Evolutionary conservation across 2,888 invertebrate species (phyloP), one percentile per base, ranked within the genome.

Genomic region (Podabrus alpinus): DNA sequence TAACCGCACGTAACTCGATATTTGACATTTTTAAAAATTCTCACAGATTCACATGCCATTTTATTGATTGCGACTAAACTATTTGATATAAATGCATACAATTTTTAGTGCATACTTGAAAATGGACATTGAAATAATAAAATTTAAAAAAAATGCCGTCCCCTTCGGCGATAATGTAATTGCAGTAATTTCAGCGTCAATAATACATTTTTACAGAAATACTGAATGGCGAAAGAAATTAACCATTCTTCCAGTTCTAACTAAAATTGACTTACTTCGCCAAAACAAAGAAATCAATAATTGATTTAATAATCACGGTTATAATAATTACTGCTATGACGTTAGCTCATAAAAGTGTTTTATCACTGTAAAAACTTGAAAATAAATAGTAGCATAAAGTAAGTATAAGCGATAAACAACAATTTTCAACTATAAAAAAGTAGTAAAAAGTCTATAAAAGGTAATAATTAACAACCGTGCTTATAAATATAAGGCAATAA

Each of bases 401-500:
- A 68, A 25, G 19, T 68, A 61, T 59, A 68, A 15, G 66, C 17
- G 13, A 68, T 72, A 72, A 72, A 72, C 68, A 68, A 62, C 68
- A 68, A 68, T 68, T 72, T 72, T 72, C 25, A 68, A 68, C 68
- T 61, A 72, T 72, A 68, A 68, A 72, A 72, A 45, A 21, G 68
- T 68, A 72, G 61, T 72, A 72, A 72, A 72, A 72, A 15, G 19
- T 15, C 24, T 45, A 68, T 72, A 72, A 72, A 72, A 64, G 29
- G 15, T n/a, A 68, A 45, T 72, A 72, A 72, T 72, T 60, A 68
- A 15, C 19, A 72, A 61, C 15, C 66, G 59, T 24, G 64, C 59
- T 71, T 71, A 66, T 66, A 21, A 60, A 66, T 24, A 66, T 71
- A 66, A 66, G 60, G 66, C 66, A 66, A 71, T 71, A 64, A 66